Conservation (phyloP, 2,113 vertebrate species). For the Ahaetulla prasina region DNA sequence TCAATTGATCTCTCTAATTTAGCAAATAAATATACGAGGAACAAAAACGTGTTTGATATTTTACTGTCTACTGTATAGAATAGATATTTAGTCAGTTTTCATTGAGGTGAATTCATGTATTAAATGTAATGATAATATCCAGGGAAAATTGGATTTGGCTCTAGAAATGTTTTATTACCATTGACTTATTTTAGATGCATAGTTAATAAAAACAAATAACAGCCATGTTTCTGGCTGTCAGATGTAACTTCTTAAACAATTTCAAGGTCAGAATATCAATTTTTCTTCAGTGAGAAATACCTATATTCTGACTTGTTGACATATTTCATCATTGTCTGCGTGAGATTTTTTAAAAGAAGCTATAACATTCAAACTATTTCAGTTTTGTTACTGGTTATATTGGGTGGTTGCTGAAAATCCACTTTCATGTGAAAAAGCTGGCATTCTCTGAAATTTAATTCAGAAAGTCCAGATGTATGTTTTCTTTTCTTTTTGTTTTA, state of each 20-base stretch:
- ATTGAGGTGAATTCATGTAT: neutral
- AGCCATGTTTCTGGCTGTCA: neutral
- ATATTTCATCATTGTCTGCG: neutral
- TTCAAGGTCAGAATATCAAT: neutral
- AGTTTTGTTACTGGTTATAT: neutral
- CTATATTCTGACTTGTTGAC: neutral
- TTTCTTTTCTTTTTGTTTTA: neutral
- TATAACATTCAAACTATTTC: neutral
- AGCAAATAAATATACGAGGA: neutral
- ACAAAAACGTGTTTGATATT: neutral
- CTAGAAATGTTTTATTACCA: neutral
- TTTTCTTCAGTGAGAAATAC: neutral
- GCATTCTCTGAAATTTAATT: neutral
- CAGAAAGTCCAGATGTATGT: neutral
- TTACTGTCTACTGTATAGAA: neutral
- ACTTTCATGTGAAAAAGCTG: neutral
- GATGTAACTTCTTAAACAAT: neutral
- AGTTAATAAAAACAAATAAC: neutral
- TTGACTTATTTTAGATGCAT: neutral
- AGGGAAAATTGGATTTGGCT: neutral
- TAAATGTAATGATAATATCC: neutral
- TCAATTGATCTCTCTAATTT: neutral
- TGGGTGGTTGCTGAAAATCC: neutral
- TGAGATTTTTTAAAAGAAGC: neutral
- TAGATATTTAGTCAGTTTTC: neutral